phyloP scores from a whole-genome alignment of 2,797 vertebrate genomes.

The Argentina silus region DNA sequence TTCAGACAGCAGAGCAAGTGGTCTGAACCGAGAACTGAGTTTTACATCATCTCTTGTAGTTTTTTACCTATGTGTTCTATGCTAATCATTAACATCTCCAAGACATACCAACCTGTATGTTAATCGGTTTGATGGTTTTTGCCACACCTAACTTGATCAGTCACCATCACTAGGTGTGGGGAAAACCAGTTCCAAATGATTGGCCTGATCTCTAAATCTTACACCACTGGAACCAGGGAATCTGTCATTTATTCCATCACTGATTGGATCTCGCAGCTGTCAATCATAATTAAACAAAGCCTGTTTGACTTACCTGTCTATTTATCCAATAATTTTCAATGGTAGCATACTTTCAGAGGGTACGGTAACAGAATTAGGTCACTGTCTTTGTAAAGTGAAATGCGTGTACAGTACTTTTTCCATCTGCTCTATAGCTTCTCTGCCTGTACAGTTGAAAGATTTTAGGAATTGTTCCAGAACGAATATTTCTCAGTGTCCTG shows the following conservation, averaged over 20 bases:
- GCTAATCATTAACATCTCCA: too few relatives aligned
- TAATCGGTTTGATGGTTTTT: too few relatives aligned
- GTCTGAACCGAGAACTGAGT: too few relatives aligned
- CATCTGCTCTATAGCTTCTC: constrained; percentile 25
- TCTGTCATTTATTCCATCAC: not conserved
- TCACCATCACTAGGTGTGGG: not conserved
- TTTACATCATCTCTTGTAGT: too few relatives aligned
- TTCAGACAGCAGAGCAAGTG: too few relatives aligned
- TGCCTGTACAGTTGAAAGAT: constrained; percentile 10
- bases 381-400: constrained; percentile 5
- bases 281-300: not conserved
- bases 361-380: constrained; percentile 14
- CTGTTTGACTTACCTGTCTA: not conserved
- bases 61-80: too few relatives aligned
- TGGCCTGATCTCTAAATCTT: not conserved
- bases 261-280: not conserved
- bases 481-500: constrained; percentile 30
- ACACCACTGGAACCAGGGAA: not conserved
- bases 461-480: constrained; percentile 30
- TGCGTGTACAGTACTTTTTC: constrained; percentile 20
- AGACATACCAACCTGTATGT: too few relatives aligned
- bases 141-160: too few relatives aligned
- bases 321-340: not conserved
- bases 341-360: not conserved
- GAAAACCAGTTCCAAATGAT: too few relatives aligned